These are phyloP conservation scores for Kryptolebias ocellatus DNA, from an alignment of 2,797 vertebrate genomes.

Conservation along the genomic window DNA sequence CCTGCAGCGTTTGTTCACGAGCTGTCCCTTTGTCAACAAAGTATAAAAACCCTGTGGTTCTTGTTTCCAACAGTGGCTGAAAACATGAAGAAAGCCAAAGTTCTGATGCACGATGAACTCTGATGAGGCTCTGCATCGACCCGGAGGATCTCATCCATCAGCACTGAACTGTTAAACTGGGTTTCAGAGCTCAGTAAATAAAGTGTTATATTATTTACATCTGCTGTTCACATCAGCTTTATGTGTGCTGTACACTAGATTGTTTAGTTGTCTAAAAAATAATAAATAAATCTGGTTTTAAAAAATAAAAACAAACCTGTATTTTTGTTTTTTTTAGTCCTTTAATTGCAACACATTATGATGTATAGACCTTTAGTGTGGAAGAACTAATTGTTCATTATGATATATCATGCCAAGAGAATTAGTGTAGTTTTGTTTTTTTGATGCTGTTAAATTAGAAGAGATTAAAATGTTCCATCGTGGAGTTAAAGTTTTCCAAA, in stretches of 20 bases:
- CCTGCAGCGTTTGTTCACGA: not conserved
- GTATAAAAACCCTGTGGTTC: not conserved
- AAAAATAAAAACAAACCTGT: not conserved
- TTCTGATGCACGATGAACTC: slow-evolving; percentile 57
- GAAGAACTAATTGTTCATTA: not conserved
- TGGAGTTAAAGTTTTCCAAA: too few relatives aligned
- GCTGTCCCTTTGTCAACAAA: not conserved
- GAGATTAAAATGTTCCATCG: too few relatives aligned
- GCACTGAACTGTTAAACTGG: slow-evolving; percentile 9
- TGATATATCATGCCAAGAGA: too few relatives aligned
- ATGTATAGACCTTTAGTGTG: not conserved
- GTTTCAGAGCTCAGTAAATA: slow-evolving; percentile 23
- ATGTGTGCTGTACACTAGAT: too few relatives aligned
- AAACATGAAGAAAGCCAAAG: slow-evolving; percentile 75
- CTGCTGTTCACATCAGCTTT: not conserved
- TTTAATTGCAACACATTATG: not conserved
- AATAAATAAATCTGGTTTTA: not conserved
- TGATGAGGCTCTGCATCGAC: slow-evolving; percentile 25
- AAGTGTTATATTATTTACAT: not conserved
- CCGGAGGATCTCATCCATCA: not conserved
- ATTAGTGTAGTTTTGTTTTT: too few relatives aligned
- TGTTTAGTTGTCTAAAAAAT: not conserved
- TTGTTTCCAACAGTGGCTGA: slow-evolving; percentile 56
- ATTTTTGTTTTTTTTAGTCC: not conserved
- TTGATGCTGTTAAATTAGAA: too few relatives aligned